phyloP scores from a whole-genome alignment of 2,797 vertebrate genomes.

The Manis crassicaudata region DNA sequence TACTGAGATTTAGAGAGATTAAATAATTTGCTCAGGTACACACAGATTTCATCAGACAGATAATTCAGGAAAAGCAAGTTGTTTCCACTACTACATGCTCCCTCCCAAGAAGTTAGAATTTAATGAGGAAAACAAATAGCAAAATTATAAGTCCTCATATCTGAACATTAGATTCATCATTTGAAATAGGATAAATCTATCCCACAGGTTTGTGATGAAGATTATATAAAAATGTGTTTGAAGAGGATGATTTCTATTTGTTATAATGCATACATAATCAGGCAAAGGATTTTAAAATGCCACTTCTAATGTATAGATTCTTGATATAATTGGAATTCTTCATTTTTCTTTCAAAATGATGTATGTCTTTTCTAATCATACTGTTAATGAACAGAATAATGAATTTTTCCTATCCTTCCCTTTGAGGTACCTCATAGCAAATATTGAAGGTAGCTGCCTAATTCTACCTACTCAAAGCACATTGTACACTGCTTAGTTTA shows the following conservation, averaged over 20 bases:
- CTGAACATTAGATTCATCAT: neutral
- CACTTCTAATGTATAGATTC: neutral
- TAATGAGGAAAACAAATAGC: conserved; percentile 53
- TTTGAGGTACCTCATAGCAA: neutral
- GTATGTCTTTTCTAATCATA: neutral
- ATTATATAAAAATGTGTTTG: neutral
- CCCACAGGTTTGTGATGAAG: conserved; percentile 7
- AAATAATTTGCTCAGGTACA: neutral
- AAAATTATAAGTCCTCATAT: conserved; percentile 50
- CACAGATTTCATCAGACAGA: neutral
- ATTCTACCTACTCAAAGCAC: neutral
- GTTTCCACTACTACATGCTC: neutral
- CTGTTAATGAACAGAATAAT: neutral
- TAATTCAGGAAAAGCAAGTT: neutral
- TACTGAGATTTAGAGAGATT: neutral
- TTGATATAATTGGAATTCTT: neutral
- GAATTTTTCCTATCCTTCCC: neutral
- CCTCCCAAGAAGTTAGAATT: neutral
- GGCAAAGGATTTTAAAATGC: neutral
- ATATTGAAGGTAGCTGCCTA: neutral
- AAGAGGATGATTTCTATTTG: conserved; percentile 32
- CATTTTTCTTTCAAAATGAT: conserved; percentile 40
- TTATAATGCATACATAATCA: neutral
- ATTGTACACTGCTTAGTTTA: neutral
- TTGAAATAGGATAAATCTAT: neutral